A percentile compares a stretch with the other conserved stretches of the same genome.
Evolutionary conservation across 2,888 invertebrate genomes (phyloP).

Genomic region (Xanthia icteritia): DNA sequence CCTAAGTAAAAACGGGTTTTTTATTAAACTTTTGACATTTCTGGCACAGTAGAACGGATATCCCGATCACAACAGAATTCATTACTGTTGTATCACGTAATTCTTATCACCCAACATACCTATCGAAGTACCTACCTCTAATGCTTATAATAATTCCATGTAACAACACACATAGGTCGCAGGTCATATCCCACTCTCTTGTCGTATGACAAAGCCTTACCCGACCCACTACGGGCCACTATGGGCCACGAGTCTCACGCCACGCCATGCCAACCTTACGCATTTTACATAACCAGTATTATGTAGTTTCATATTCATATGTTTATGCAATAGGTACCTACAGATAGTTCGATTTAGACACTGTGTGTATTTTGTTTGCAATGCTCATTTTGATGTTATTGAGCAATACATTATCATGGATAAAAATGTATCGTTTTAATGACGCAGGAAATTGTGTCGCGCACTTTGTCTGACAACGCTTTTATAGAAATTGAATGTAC

Average conservation of each 20-base stretch:
- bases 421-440: conserved; percentile 23
- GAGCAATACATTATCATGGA: conserved; percentile 49
- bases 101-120: not conserved
- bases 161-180: conserved; percentile 23
- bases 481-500: not conserved
- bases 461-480: not conserved
- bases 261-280: conserved; percentile 44
- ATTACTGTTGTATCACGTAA: not conserved
- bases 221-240: conserved; percentile 40
- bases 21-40: not conserved
- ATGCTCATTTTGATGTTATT: conserved; percentile 56
- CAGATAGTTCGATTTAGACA: conserved; percentile 72
- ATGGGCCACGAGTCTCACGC: conserved; percentile 42
- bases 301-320: conserved; percentile 36
- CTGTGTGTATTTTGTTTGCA: conserved; percentile 56
- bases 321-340: conserved; percentile 37
- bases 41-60: conserved; percentile 9
- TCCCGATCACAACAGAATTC: not conserved
- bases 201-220: conserved; percentile 23
- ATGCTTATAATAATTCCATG: conserved; percentile 3
- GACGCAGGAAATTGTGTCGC: conserved; percentile 19
- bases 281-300: conserved; percentile 57
- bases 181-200: conserved; percentile 9
- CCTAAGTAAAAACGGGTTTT: not conserved
- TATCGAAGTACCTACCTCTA: not conserved